Evolutionary conservation across 1,140 invertebrate genomes (phyloP), one percentile per base, ranked within the genome.

Genomic region (Delia radicum): DNA sequence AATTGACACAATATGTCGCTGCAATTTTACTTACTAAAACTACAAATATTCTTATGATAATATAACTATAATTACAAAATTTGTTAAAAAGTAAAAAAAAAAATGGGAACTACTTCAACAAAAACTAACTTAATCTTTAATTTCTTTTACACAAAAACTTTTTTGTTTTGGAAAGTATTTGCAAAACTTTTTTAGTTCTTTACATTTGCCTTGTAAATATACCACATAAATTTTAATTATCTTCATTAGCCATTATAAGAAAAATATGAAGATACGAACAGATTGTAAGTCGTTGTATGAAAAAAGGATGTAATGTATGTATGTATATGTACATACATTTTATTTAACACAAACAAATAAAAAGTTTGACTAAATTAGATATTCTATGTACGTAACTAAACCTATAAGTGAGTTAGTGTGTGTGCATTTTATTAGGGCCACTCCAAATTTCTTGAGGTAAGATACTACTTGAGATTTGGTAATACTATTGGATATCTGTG

Each of bases 361-460:
- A n/a, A 65, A 28, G 7, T 65, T 65, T 65, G 28, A 29, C 62
- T 65, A 65, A 65, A 65, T 65, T 65, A 65, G 62, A 65, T 65
- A 65, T 65, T 65, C 62, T 65, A 26, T 10, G 62, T 65, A 29
- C 27, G 62, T 65, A 28, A 28, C 62, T 65, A 28, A 12, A 28
- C 33, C 3, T n/a, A n/a, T n/a, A n/a, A n/a, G n/a, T n/a, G n/a
- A n/a, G n/a, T n/a, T n/a, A n/a, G n/a, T n/a, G n/a, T n/a, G n/a
- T n/a, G n/a, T n/a, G n/a, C n/a, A n/a, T n/a, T n/a, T n/a, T n/a
- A n/a, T n/a, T n/a, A n/a, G n/a, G n/a, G n/a, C n/a, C n/a, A n/a
- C n/a, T n/a, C n/a, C n/a, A n/a, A n/a, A n/a, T n/a, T n/a, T n/a
- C n/a, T n/a, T n/a, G n/a, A n/a, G n/a, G n/a, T n/a, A n/a, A n/a